phyloP scores from a whole-genome alignment of 2,797 vertebrate genomes.

The Coccyzus lansbergi region DNA sequence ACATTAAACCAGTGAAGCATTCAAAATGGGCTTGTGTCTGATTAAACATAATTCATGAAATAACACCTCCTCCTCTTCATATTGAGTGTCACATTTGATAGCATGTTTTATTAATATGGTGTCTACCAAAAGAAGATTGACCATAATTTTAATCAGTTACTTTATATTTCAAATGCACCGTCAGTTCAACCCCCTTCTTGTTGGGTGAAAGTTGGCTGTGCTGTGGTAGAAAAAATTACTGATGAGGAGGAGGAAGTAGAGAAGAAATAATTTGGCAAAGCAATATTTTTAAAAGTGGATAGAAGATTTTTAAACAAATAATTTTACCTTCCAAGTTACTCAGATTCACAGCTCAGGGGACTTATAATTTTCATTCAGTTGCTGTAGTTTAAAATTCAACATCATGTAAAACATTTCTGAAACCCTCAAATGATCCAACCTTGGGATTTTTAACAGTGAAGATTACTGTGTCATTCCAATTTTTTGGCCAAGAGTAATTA shows the following conservation, averaged over 20 bases:
- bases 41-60: background rate
- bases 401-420: background rate
- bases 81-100: background rate
- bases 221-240: background rate
- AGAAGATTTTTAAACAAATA: background rate
- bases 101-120: background rate
- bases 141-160: background rate
- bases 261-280: background rate
- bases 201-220: background rate
- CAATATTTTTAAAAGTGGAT: background rate
- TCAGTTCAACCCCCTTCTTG: background rate
- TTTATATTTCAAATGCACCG: background rate
- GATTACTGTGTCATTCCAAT: background rate
- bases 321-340: background rate
- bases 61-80: conserved; percentile 5
- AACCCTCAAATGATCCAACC: background rate
- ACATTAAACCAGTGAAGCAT: background rate
- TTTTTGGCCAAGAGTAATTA: background rate
- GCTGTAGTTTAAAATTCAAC: background rate
- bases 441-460: background rate
- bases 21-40: background rate
- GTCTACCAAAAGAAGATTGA: background rate
- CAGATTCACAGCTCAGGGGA: background rate
- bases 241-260: background rate
- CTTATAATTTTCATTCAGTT: background rate